Evolutionary conservation across 2,113 vertebrate species (phyloP), one percentile per base, ranked within the genome.

Genomic region (Vanacampus margaritifer): DNA sequence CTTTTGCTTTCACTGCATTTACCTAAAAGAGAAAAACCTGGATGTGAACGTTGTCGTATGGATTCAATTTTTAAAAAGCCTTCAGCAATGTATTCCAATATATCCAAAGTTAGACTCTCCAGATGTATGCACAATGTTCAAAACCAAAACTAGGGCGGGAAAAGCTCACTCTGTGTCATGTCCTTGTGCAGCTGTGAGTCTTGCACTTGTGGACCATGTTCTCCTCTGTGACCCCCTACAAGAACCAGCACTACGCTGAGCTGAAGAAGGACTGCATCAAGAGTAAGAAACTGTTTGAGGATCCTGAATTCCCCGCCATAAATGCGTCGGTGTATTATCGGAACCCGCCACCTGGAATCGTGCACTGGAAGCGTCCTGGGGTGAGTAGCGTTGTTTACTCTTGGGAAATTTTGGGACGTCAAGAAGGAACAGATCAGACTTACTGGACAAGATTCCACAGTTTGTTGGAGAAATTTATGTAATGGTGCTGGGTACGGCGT

Each of bases 321-420:
- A 88, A 93, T 16, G 72, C 89, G 39, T 98, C 97, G 2, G 84
- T 98, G 36, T 97, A 90, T 82, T 98, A 89, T 26, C 91, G 83
- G 1, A 90, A 88, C 45, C 75, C 89, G 0, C 87, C 91, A 51
- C 83, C 86, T 0, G 89, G 93, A 8, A 78, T 21, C 1, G 93
- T 98, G 64, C 82, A 93, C 65, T 98, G 97, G 97, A 98, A 94
- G 79, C 91, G 96, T 2, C 97, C 97, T 0, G 82, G 91, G 94
- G 97, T 98, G 87, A 92, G 59, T 67, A 41, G 32, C 48, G 16
- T 43, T 50, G 5, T 54, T 17, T 48, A 12, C 26, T 14, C 24
- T 28, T 21, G 5, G 67, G 45, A 50, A 46, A 46, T 7, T 35
- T 50, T 9, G 5, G 59, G 59, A 41, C 6, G 37, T 26, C 36